Percentiles rank a stretch among this genome's conserved stretches.
Conservation (phyloP, 2,888 invertebrate species). For the Agonopterix subpropinquella region DNA sequence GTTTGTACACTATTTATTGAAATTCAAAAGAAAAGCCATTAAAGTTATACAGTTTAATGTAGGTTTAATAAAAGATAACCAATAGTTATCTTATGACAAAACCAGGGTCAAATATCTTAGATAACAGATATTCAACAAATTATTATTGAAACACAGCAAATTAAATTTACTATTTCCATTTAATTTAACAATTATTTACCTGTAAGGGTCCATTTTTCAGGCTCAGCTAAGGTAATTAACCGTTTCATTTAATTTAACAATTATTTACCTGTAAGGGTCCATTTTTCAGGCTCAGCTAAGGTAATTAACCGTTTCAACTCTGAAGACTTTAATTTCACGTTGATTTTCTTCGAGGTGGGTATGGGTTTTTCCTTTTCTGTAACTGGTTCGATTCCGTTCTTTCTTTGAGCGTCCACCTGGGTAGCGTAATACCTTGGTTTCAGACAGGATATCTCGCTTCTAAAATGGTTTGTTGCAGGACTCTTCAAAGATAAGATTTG, state of each 20-base stretch:
- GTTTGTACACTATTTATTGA: too few relatives aligned
- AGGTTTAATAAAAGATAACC: too few relatives aligned
- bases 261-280: constrained; percentile 58
- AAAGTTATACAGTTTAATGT: too few relatives aligned
- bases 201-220: constrained; percentile 78
- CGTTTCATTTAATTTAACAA: constrained; percentile 22
- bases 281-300: constrained; percentile 79
- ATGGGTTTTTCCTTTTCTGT: constrained; percentile 36
- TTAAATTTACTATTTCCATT: too few relatives aligned
- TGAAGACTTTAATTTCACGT: constrained; percentile 67
- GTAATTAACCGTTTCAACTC: constrained; percentile 73
- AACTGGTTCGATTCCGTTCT: constrained; percentile 35
- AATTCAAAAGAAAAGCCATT: too few relatives aligned
- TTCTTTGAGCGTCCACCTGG: constrained; percentile 52
- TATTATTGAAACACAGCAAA: too few relatives aligned
- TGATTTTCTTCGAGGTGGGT: constrained; percentile 51
- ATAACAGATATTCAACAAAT: too few relatives aligned
- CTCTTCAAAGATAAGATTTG: constrained; percentile 46
- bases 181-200: not conserved
- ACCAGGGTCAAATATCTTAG: too few relatives aligned
- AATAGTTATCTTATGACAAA: too few relatives aligned
- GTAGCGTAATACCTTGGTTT: constrained; percentile 50
- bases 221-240: constrained; percentile 75
- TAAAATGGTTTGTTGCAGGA: constrained; percentile 47
- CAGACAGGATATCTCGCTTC: constrained; percentile 38